A percentile compares a stretch with the other conserved stretches of the same genome.
Conservation (phyloP, 30 jellyfish, hydroid and myxozoan species). For the Clytia hemisphaerica region DNA sequence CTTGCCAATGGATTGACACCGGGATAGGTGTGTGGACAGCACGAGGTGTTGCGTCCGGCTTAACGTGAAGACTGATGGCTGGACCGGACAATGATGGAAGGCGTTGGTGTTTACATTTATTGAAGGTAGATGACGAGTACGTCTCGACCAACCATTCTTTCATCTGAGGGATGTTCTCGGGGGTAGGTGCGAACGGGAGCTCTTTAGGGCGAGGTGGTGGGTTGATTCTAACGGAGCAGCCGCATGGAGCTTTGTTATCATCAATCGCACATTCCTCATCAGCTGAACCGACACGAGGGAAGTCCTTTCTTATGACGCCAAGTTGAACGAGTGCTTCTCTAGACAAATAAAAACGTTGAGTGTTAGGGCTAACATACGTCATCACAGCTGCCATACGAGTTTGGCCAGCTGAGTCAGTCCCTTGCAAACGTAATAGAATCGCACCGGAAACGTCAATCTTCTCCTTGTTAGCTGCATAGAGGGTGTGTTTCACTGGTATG, state of each 20-base stretch:
- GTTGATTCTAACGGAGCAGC: too few relatives aligned
- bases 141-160: background rate
- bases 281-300: conserved; percentile 18
- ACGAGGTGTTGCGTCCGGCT: background rate
- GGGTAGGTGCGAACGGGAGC: background rate
- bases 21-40: background rate
- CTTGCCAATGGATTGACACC: background rate
- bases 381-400: conserved; percentile 11
- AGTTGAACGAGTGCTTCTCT: conserved; percentile 18
- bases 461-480: conserved; percentile 3
- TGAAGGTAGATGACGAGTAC: background rate
- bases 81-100: background rate
- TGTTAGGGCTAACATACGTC: background rate
- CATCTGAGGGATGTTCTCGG: background rate
- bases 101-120: background rate
- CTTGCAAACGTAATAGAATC: background rate
- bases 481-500: conserved; percentile 1
- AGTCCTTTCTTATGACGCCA: conserved; percentile 7
- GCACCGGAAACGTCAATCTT: conserved; percentile 9
- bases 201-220: background rate
- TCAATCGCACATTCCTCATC: conserved; percentile 1
- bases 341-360: conserved; percentile 11
- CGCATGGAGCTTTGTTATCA: background rate
- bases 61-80: background rate
- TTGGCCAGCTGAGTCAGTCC: background rate